phyloP scores from a whole-genome alignment of 2,888 invertebrate genomes.

The Lasioglossum leucozonium region DNA sequence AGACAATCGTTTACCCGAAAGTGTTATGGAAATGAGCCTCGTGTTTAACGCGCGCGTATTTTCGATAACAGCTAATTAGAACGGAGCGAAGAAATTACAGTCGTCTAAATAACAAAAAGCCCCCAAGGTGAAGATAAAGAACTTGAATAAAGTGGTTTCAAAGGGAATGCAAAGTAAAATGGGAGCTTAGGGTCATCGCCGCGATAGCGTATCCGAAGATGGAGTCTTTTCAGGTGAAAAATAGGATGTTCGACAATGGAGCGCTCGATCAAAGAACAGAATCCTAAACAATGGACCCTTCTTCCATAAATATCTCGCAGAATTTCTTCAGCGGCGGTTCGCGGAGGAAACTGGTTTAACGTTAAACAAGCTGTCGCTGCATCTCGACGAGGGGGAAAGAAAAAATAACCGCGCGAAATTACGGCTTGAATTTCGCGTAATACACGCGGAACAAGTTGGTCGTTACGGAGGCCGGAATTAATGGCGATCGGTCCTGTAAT shows the following conservation, averaged over 20 bases:
- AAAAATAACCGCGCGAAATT: neutral
- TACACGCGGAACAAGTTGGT: neutral
- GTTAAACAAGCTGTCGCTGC: neutral
- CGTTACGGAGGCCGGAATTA: constrained; percentile 12
- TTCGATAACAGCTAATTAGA: neutral
- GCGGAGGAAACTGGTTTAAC: neutral
- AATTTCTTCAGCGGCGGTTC: neutral
- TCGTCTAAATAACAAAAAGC: neutral
- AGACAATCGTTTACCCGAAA: neutral
- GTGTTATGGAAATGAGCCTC: neutral
- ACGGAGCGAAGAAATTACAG: neutral
- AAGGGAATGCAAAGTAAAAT: neutral
- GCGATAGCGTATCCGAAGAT: neutral
- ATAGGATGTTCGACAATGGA: constrained; percentile 10
- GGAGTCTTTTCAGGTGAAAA: neutral
- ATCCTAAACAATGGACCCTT: constrained; percentile 3
- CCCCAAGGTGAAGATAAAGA: neutral
- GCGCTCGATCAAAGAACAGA: neutral
- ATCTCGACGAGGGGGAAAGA: neutral
- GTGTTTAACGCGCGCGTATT: neutral
- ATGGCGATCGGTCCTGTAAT: neutral
- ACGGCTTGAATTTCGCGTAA: neutral
- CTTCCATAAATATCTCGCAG: neutral
- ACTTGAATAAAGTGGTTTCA: neutral
- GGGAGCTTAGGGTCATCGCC: neutral